Base-by-base conservation (phyloP, 23 tunicate species). In the Halocynthia aurantium region DNA sequence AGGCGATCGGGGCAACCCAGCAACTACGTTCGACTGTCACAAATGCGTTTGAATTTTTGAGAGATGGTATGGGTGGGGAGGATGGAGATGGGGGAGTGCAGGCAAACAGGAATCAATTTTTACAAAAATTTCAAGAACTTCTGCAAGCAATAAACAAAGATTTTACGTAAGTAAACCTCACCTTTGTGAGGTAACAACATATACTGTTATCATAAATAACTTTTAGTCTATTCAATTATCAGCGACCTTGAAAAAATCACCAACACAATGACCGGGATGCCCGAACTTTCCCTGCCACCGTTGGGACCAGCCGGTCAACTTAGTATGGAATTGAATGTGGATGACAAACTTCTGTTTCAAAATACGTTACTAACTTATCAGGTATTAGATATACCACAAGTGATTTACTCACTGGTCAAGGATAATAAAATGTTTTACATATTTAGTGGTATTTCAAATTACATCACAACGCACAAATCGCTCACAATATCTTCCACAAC, bases 71-170 rank as follows among this genome's bases (percentile, higher is more conserved):
- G 10, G 81, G 84, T 73, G 96, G 75, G 50, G 88, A 84, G 52
- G 90, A 85, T 12, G 57, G 67, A 15, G 88, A 84, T 51, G 52
- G 62, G 53, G 52, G 79, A 10, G 53, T 80, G 8, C 51, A 64
- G n/a, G 82, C 69, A 61, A 84, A 75, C 50, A 58, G 84, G 22
- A 89, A 80, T 61, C 87, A 84, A 57, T 89, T 89, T 76, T 73
- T 89, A 10, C 85, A 79, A 6, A 75, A 66, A 22, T 89, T 84
- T 61, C 96, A 89, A 63, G 87, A 89, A 20, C 81, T 85, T 75
- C 67, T 89, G 31, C 84, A 83, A 76, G 85, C 96, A 20, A 88
- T 89, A 7, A 89, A 89, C 56, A 86, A 89, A 73, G 88, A 89
- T 76, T 89, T 80, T 57, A 85, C 80, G 84, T 80, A 58, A 69